Conservation (phyloP, 2,797 vertebrate species). For the Gadopsis bispinosus region DNA sequence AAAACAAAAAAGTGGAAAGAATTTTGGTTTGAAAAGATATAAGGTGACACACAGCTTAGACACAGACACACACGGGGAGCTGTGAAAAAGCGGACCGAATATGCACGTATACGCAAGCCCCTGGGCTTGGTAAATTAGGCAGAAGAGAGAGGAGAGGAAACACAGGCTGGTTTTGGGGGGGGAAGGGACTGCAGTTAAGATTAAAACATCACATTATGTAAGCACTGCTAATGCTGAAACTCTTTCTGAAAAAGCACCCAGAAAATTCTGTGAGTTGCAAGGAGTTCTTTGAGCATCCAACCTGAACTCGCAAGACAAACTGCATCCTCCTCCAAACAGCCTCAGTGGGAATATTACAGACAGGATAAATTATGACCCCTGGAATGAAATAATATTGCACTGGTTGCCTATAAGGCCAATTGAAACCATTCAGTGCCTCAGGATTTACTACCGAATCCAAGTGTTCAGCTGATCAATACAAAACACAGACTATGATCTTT, state of each 20-base stretch:
- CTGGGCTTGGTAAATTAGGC: constrained; percentile 59
- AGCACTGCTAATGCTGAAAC: constrained; percentile 49
- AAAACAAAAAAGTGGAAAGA: constrained; percentile 56
- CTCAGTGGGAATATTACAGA: constrained; percentile 64
- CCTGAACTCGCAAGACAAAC: constrained; percentile 53
- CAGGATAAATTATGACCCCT: constrained; percentile 66
- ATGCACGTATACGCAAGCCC: constrained; percentile 48
- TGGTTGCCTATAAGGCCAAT: constrained; percentile 54
- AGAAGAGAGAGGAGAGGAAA: constrained; percentile 44
- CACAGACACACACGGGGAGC: constrained; percentile 13
- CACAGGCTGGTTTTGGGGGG: constrained; percentile 2
- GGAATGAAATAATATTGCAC: constrained; percentile 67
- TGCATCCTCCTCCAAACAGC: constrained; percentile 44
- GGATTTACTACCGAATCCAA: constrained; percentile 60
- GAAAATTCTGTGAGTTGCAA: constrained; percentile 20
- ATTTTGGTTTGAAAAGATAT: constrained; percentile 65
- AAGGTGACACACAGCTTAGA: constrained; percentile 58
- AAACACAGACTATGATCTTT: constrained; percentile 47
- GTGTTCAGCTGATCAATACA: constrained; percentile 52
- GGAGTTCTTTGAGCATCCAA: constrained; percentile 43
- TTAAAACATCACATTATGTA: constrained; percentile 63
- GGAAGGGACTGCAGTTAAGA: constrained; percentile 19
- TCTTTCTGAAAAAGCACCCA: constrained; percentile 22
- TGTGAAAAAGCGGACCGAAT: constrained; percentile 48
- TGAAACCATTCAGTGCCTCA: constrained; percentile 59